A percentile compares a stretch with the other conserved stretches of the same genome.
Conservation (phyloP, 2,888 invertebrate species). For the Polyommatus iphigenia region DNA sequence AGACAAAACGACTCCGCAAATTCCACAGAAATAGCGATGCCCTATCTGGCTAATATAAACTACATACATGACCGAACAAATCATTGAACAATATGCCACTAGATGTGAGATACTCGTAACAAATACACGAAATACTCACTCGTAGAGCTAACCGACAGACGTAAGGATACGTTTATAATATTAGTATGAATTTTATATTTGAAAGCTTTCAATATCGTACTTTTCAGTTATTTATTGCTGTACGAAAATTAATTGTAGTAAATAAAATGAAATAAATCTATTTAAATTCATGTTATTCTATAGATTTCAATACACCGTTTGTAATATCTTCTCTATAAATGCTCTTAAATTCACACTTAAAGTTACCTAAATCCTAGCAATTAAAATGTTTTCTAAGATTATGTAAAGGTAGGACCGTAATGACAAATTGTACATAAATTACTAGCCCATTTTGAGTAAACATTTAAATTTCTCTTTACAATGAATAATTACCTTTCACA, state of each 20-base stretch:
- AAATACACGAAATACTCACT: background rate
- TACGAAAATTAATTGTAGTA: no score
- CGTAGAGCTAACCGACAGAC: background rate
- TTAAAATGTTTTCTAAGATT: conserved; percentile 24
- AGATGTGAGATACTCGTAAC: conserved; percentile 12
- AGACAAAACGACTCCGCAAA: conserved; percentile 24
- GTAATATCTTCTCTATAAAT: background rate
- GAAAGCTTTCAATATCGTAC: background rate
- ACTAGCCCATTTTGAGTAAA: conserved; percentile 29
- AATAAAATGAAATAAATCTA: background rate
- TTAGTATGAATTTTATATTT: background rate
- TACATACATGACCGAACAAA: conserved; percentile 14
- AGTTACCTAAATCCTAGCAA: background rate
- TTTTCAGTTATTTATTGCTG: background rate
- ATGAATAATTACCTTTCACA: conserved; percentile 27
- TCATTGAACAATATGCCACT: conserved; percentile 8
- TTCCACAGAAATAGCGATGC: conserved; percentile 25
- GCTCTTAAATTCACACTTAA: background rate
- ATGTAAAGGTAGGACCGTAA: conserved; percentile 2
- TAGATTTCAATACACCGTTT: background rate
- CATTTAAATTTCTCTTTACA: conserved; percentile 34
- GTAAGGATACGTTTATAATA: background rate
- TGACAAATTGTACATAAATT: conserved; percentile 25
- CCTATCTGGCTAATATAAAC: conserved; percentile 10
- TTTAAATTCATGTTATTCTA: background rate